Base-by-base conservation (phyloP, 2,888 invertebrate genomes). In the Saturnia pavonia region DNA sequence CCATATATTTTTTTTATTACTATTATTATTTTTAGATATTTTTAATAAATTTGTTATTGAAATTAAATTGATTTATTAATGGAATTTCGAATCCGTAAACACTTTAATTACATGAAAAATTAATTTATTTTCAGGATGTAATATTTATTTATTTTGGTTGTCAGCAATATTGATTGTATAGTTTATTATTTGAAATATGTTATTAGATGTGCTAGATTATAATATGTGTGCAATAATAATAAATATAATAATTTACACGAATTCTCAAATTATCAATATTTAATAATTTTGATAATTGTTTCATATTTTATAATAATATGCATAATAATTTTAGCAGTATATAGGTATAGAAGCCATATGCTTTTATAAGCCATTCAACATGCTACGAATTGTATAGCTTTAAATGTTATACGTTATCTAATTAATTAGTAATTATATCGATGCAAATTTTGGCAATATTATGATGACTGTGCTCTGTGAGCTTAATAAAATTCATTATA, bases 121-220 rank as follows among this genome's bases (percentile, higher is more conserved):
- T 43, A 1, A 43, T 43, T 43, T 43, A 1, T 7, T 9, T 9
- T 14, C 8, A 12, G n/a, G 7, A 1, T 51, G n/a, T 51, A 51
- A 8, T n/a, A 16, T 19, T 22, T 54, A 54, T n/a, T 69, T 14
- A 42, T 22, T 66, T 34, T 69, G 48, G 27, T 45, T 69, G n/a
- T 43, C 12, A 48, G 19, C 27, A 60, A 45, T 63, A 34, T 69
- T 43, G 22, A 60, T 57, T 43, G n/a, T n/a, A n/a, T n/a, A n/a
- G 45, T 40, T 70, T 69, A 25, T 63, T 60, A 34, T 65, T 14
- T 69, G n/a, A 25, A 25, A 25, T 1, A 11, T 65, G 45, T 40
- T 48, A 25, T 65, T 69, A 69, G 48, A 66, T 65, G 69, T 69
- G 69, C 65, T 69, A 69, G 69, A n/a, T 40, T 66, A 69, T 40